A percentile compares a stretch with the other conserved stretches of the same genome.
Evolutionary conservation across 2,113 vertebrate species (phyloP).

Genomic region (Pachypanchax playfairii): DNA sequence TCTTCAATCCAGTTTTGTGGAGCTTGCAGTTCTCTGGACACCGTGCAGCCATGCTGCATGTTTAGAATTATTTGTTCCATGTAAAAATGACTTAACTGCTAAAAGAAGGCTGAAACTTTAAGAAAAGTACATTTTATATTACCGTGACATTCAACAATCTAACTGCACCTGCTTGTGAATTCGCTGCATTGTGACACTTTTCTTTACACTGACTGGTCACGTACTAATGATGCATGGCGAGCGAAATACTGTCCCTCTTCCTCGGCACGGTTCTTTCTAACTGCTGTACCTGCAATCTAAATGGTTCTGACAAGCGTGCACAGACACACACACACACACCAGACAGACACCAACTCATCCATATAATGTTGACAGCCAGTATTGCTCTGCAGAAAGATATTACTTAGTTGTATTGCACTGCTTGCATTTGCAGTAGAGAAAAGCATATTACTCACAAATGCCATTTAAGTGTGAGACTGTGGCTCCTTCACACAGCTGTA

Average conservation of each 20-base stretch:
- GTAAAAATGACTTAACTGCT: no score
- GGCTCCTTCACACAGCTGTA: slow-evolving; percentile 34
- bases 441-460: slow-evolving; percentile 72
- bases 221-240: slow-evolving; percentile 60
- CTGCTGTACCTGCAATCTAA: slow-evolving; percentile 58
- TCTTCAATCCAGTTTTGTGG: no score
- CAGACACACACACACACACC: slow-evolving; percentile 16
- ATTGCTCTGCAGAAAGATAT: slow-evolving; percentile 72
- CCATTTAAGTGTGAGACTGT: slow-evolving; percentile 58
- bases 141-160: no score
- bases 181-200: no score
- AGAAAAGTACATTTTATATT: no score
- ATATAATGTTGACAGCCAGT: slow-evolving; percentile 67
- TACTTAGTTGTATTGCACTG: slow-evolving; percentile 75
- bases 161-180: no score
- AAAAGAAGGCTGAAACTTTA: no score
- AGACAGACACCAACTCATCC: slow-evolving; percentile 63
- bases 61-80: no score
- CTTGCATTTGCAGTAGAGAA: slow-evolving; percentile 70
- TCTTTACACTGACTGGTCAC: slow-evolving; percentile 37
- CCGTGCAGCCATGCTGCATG: no score
- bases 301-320: slow-evolving; percentile 54
- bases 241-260: slow-evolving; percentile 31
- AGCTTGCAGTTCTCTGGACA: no score
- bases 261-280: slow-evolving; percentile 49